A percentile compares a stretch with the other conserved stretches of the same genome.
Conservation (phyloP, 2,113 vertebrate genomes). For the Charadrius vociferus region DNA sequence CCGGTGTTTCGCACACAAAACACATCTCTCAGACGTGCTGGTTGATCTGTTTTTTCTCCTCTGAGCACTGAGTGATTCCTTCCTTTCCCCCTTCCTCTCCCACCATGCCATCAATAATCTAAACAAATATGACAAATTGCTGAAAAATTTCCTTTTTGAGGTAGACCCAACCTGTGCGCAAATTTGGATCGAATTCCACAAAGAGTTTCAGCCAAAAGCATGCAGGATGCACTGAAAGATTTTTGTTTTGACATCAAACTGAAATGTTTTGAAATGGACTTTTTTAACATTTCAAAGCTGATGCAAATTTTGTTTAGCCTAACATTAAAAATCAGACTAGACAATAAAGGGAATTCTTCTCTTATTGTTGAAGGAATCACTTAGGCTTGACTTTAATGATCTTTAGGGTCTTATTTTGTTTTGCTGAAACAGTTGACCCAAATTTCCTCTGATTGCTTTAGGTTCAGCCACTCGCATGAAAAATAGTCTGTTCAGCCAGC, state of each 20-base stretch:
- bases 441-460: background rate
- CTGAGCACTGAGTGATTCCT: background rate
- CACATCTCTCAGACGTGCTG: background rate
- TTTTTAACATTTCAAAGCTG: background rate
- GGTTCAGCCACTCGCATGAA: background rate
- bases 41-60: background rate
- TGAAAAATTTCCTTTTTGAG: background rate
- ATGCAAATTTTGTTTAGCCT: background rate
- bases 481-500: background rate
- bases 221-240: background rate
- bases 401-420: background rate
- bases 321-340: background rate
- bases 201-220: background rate
- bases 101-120: background rate
- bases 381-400: background rate
- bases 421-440: background rate
- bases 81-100: background rate
- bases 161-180: background rate
- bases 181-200: background rate
- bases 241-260: background rate
- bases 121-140: background rate
- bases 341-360: background rate
- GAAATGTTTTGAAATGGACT: background rate
- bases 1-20: background rate
- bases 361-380: background rate